A percentile compares a stretch with the other conserved stretches of the same genome.
Evolutionary conservation across 2,113 vertebrate genomes (phyloP).

Genomic region (Hoplias malabaricus): DNA sequence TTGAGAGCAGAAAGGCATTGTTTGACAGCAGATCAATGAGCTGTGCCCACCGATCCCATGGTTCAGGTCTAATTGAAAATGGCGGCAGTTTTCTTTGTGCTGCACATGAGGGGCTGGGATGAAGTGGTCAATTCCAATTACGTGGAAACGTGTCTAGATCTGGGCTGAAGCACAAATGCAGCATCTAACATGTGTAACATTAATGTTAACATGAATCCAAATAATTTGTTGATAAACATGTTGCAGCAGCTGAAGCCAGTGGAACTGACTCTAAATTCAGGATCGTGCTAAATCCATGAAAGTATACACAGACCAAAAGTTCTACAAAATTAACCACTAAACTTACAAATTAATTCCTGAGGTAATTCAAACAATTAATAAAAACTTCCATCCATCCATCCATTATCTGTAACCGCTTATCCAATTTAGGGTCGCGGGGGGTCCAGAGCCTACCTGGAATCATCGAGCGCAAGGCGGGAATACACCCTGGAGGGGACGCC

Average conservation of each 20-base stretch:
- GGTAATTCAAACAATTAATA: too few species aligned
- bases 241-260: background rate
- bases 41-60: conserved; percentile 29
- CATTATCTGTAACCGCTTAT: too few species aligned
- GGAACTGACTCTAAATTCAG: too few species aligned
- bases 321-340: too few species aligned
- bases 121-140: conserved; percentile 69
- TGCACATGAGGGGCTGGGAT: conserved; percentile 49
- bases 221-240: conserved; percentile 13
- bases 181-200: background rate
- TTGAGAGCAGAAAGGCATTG: conserved; percentile 24
- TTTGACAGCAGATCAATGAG: conserved; percentile 46
- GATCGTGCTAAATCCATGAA: too few species aligned
- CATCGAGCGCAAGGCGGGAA: too few species aligned
- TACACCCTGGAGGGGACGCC: too few species aligned
- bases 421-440: too few species aligned
- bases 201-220: conserved; percentile 10
- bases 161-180: conserved; percentile 31
- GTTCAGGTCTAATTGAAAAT: conserved; percentile 58
- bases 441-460: too few species aligned
- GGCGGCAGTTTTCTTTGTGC: conserved; percentile 49
- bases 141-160: conserved; percentile 51
- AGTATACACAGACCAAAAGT: too few species aligned
- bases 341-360: too few species aligned
- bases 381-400: too few species aligned